These are phyloP conservation scores for Pristis pectinata DNA, from an alignment of 2,797 vertebrate species.

Conservation along the genomic window DNA sequence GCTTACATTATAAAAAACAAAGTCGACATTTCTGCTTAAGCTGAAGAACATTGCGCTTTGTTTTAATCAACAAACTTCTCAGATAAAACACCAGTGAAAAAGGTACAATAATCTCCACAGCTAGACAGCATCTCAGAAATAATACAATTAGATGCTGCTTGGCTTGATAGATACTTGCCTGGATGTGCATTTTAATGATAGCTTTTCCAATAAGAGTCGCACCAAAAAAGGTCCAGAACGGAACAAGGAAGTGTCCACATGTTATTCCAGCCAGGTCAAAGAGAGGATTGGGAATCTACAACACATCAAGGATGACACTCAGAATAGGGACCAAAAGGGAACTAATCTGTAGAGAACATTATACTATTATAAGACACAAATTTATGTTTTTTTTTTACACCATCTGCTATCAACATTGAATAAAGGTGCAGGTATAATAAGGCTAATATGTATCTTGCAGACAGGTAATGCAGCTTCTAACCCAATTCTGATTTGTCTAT, in stretches of 20 bases:
- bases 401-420: background rate
- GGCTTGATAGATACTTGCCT: slow-evolving; percentile 64
- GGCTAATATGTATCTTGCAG: background rate
- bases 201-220: slow-evolving; percentile 98
- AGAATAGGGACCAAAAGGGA: background rate
- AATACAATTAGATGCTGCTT: background rate
- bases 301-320: background rate
- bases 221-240: slow-evolving; percentile 99
- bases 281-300: slow-evolving; percentile 92
- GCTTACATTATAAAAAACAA: background rate
- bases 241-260: slow-evolving; percentile 94
- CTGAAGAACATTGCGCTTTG: background rate
- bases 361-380: background rate
- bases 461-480: background rate
- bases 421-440: background rate
- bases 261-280: slow-evolving; percentile 98
- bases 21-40: background rate
- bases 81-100: background rate
- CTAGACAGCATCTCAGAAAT: background rate
- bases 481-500: background rate
- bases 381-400: background rate
- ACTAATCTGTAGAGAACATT: background rate
- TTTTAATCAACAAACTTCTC: too few species aligned
- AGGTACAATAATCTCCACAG: background rate
- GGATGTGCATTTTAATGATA: slow-evolving; percentile 98